Conservation (phyloP, 2,113 vertebrate genomes). For the Hiodon tergisus region DNA sequence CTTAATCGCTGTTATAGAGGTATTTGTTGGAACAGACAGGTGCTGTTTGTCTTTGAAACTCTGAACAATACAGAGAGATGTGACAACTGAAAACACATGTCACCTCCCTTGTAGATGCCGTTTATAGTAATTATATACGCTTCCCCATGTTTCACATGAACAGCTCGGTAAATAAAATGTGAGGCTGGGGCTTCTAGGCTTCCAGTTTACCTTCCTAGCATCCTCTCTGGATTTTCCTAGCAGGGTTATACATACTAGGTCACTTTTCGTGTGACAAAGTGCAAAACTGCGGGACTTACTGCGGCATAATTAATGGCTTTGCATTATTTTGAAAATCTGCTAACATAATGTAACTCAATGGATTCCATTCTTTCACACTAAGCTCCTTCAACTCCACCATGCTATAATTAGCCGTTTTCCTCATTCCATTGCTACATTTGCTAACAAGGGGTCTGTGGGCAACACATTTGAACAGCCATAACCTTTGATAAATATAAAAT, state of each 20-base stretch:
- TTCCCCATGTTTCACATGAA: not conserved
- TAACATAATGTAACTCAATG: not conserved
- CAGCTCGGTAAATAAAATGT: too few relatives aligned
- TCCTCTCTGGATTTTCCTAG: too few relatives aligned
- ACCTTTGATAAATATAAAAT: too few relatives aligned
- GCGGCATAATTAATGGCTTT: not conserved
- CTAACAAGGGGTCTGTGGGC: too few relatives aligned
- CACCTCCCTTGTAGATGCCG: not conserved
- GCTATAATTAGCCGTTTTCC: too few relatives aligned
- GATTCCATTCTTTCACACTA: not conserved
- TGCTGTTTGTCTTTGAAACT: slow-evolving; percentile 32
- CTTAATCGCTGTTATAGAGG: too few relatives aligned
- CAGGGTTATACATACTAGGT: too few relatives aligned
- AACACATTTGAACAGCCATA: too few relatives aligned
- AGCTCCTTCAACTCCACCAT: not conserved
- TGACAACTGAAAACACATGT: slow-evolving; percentile 39
- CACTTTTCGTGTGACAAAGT: too few relatives aligned
- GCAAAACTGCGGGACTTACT: not conserved
- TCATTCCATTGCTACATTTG: too few relatives aligned
- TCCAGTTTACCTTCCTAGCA: too few relatives aligned
- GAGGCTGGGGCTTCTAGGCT: too few relatives aligned
- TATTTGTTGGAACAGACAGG: slow-evolving; percentile 30
- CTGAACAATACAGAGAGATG: slow-evolving; percentile 28
- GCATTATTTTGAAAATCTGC: not conserved
- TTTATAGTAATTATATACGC: not conserved